Base-by-base conservation (phyloP, 2,888 invertebrate genomes). In the Drosophila peninsularis region DNA sequence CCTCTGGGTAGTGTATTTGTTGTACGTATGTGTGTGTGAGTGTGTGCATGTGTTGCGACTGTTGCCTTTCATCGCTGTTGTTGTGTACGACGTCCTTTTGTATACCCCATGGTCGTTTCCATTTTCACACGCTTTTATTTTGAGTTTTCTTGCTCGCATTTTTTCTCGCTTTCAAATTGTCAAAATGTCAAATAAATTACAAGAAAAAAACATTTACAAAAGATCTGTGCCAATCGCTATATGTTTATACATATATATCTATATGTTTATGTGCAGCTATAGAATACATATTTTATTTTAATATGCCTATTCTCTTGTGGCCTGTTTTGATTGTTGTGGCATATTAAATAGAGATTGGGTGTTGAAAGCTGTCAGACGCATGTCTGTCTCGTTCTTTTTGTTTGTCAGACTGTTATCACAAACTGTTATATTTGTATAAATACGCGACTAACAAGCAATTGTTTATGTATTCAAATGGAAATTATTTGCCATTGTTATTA, bases 121-220 rank as follows among this genome's bases (percentile, higher is more conserved):
- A 72, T 71, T 78, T 87, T 78, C 68, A 64, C 76, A 71, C 71
- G 80, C 69, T 76, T 67, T 67, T 60, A 69, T 67, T 69, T 44
- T 50, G 32, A 41, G 50, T 62, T 56, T 56, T 36, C 24, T 41
- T 32, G 70, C 14, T 30, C 39, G 64, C 34, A 54, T 65, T 57
- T 58, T 71, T 75, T 70, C 47, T 56, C 50, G 60, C 50, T 70
- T 78, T 58, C 54, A 82, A 88, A 88, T 82, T 85, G 84, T 82
- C 83, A 85, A 85, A 78, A 83, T 85, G 84, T 86, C 84, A 88
- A 85, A 85, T 88, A 85, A 85, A 85, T 85, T 85, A 88, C 74
- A 78, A 52, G 62, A 66, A 70, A 74, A 78, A 54, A 56, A 37
- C 30, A 14, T 32, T 53, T 54, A 71, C 71, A 82, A 75, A 85